These are phyloP conservation scores for Sebastes cheni DNA, from an alignment of 2,797 vertebrate genomes.

Conservation along the genomic window DNA sequence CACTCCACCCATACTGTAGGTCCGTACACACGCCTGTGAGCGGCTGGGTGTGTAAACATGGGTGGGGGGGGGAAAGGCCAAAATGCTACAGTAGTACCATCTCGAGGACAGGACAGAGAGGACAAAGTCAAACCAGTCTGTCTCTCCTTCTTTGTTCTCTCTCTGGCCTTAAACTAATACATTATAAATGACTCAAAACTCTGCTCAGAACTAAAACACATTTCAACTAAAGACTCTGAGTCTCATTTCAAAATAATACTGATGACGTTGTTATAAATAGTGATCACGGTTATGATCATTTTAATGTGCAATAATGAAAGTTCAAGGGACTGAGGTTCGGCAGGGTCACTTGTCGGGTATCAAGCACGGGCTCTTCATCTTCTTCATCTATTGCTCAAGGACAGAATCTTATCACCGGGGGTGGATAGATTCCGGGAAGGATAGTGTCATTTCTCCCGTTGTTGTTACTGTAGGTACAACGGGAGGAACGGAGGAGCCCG, in stretches of 20 bases:
- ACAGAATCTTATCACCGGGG: constrained; percentile 45
- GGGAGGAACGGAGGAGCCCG: constrained; percentile 28
- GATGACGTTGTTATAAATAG: constrained; percentile 66
- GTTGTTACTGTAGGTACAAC: neutral
- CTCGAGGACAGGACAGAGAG: constrained; percentile 29
- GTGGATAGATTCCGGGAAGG: constrained; percentile 36
- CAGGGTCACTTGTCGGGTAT: constrained; percentile 35
- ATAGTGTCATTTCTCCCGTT: neutral
- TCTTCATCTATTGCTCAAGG: constrained; percentile 68
- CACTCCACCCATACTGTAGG: constrained; percentile 38
- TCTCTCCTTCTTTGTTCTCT: constrained; percentile 6
- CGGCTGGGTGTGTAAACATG: constrained; percentile 30
- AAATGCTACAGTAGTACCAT: constrained; percentile 76
- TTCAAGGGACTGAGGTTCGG: constrained; percentile 62
- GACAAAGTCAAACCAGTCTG: constrained; percentile 3
- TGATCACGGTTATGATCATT: constrained; percentile 67
- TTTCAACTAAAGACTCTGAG: constrained; percentile 40
- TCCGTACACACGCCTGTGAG: constrained; percentile 46
- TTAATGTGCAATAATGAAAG: constrained; percentile 73
- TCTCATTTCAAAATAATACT: constrained; percentile 73
- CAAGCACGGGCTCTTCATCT: constrained; percentile 24
- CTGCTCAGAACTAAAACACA: constrained; percentile 35
- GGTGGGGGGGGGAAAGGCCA: neutral
- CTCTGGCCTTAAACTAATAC: constrained; percentile 25
- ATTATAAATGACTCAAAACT: constrained; percentile 22